Evolutionary conservation across 2,888 invertebrate genomes (phyloP), one percentile per base, ranked within the genome.

Genomic region (Cerastis leucographa): DNA sequence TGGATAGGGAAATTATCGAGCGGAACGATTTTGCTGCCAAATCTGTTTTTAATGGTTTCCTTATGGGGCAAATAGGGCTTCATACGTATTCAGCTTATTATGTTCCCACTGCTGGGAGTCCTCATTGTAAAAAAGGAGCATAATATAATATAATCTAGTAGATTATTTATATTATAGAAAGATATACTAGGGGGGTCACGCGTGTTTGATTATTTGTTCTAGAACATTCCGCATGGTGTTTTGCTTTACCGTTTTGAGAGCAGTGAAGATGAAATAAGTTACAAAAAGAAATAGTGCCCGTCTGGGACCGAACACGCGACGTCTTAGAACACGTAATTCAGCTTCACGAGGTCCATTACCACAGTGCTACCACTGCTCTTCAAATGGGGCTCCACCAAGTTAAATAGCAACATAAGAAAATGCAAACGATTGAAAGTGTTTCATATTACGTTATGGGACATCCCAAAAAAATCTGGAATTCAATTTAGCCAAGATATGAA

Each of bases 401-500:
- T 49, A n/a, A 61, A 68, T n/a, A 75, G 51, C 22, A 64, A 35
- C n/a, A 29, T 54, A 42, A 17, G 22, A 56, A 61, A 66, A 66
- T 3, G 35, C 42, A 62, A 61, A 54, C 14, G 17, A 19, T 51
- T 40, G 14, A 22, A 68, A 40, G 14, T 40, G 66, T 81, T 68
- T 59, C 64, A 44, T 67, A 74, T 62, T 29, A 64, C n/a, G 17
- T 19, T n/a, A 9, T 22, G 46, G 46, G 62, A 59, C 25, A 42
- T 2, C 68, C 25, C 56, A 44, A 74, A 71, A 67, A 61, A 70
- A 62, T 46, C 44, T 59, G 40, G 65, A 72, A 84, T 84, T 74
- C 66, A 78, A 81, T 84, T 78, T 81, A 35, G 29, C 42, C 78
- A 70, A 74, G 78, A 78, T 67, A 78, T 70, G 81, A 81, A 54